Base-by-base conservation (phyloP, 2,888 invertebrate genomes). In the Dione vanillae region DNA sequence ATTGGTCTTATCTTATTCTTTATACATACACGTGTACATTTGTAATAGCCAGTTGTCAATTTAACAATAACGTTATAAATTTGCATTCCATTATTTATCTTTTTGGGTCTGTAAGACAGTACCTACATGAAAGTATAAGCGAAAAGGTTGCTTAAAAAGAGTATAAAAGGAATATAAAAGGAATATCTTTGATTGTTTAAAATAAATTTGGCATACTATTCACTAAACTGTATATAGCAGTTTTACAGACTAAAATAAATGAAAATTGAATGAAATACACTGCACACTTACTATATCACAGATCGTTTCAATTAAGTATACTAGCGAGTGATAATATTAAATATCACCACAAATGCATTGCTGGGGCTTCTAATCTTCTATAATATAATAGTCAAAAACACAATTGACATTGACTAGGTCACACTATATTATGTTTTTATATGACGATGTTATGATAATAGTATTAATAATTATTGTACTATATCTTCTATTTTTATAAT, bases 341-440 rank as follows among this genome's bases (percentile, higher is more conserved):
- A 19, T 47, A 56, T 45, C 20, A 41, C 7, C 16, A 67, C 37
- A 45, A 58, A 35, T n/a, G 43, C 61, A 45, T 43, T 61, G 59
- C 59, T 11, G 59, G 59, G 59, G 43, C 43, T 61, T 35, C 61
- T 45, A 45, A 61, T 27, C 61, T 61, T 6, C 11, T 61, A n/a
- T 35, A 61, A 61, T 45, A 61, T 8, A 45, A 20, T 27, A 27
- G 27, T 27, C 27, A 27, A 11, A 40, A 65, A 51, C 14, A 65
- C 40, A 51, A 51, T 51, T 51, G 64, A 40, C 40, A 45, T 45
- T 61, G 61, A 6, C 27, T 12, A 14, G 43, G 27, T 45, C 14
- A n/a, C 27, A 61, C 27, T 54, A 52, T 35, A 52, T n/a, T n/a
- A 27, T 27, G 27, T 27, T 27, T 27, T 27, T 27, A 27, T 27